These are phyloP conservation scores for Tetrax tetrax DNA, from an alignment of 2,113 vertebrate genomes.

Conservation along the genomic window DNA sequence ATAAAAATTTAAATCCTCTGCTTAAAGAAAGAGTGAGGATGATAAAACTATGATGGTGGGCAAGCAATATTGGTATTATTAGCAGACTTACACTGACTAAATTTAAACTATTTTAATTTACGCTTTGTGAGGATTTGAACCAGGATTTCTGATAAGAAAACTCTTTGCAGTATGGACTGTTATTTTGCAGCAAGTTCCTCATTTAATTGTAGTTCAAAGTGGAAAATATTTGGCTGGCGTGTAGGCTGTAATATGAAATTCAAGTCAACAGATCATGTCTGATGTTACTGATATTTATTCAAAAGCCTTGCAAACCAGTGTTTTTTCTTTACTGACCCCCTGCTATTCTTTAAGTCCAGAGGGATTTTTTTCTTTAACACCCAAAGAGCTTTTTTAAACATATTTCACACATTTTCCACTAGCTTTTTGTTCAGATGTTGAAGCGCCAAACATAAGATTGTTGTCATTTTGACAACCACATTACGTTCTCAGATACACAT, in stretches of 20 bases:
- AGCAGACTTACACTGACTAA: neutral
- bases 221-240: neutral
- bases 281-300: neutral
- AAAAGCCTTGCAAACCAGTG: neutral
- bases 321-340: neutral
- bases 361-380: conserved; percentile 37
- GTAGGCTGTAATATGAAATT: neutral
- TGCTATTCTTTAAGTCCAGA: conserved; percentile 3
- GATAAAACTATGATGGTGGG: neutral
- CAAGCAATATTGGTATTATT: neutral
- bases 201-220: neutral
- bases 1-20: neutral
- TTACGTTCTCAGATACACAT: conserved; percentile 48
- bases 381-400: neutral
- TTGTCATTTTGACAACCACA: conserved; percentile 50
- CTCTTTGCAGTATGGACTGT: neutral
- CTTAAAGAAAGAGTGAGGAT: neutral
- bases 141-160: neutral
- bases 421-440: neutral
- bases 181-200: neutral
- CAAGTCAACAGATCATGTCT: neutral
- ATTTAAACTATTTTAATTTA: neutral
- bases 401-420: conserved; percentile 21
- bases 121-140: neutral
- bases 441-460: conserved; percentile 18